Evolutionary conservation across 2,113 vertebrate species (phyloP).

Genomic region (Ochotona princeps): DNA sequence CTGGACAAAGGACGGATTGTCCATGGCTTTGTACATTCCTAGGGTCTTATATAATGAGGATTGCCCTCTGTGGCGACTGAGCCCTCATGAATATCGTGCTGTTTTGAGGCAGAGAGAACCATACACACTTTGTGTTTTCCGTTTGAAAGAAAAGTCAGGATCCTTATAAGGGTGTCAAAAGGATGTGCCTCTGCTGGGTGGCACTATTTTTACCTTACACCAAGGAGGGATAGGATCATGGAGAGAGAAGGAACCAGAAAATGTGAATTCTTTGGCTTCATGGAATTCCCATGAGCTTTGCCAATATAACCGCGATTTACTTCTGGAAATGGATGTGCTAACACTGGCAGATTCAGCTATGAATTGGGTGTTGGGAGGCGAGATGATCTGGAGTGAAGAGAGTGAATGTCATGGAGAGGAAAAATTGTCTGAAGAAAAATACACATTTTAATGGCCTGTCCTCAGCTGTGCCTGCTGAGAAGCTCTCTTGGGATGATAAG

Average conservation of each 20-base stretch:
- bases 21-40: constrained; percentile 83
- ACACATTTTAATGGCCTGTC: constrained; percentile 7
- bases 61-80: constrained; percentile 75
- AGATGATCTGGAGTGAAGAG: constrained; percentile 26
- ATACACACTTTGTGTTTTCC: constrained; percentile 69
- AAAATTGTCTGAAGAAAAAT: neutral
- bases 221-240: neutral
- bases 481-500: constrained; percentile 72
- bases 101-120: constrained; percentile 74
- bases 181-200: neutral
- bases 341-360: constrained; percentile 29
- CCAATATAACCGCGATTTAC: constrained; percentile 42
- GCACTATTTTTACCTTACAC: constrained; percentile 30
- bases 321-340: constrained; percentile 64
- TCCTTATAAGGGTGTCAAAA: constrained; percentile 44
- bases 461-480: constrained; percentile 71
- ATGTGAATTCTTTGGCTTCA: neutral
- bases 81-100: constrained; percentile 78
- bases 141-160: constrained; percentile 76
- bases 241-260: neutral
- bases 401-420: constrained; percentile 48
- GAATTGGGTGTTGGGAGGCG: constrained; percentile 36
- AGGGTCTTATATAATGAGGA: constrained; percentile 81
- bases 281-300: constrained; percentile 53
- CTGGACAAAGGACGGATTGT: constrained; percentile 86